Percentiles rank a stretch among this genome's conserved stretches.
Evolutionary conservation across 2,888 invertebrate species (phyloP).

Genomic region (Cosmia trapezina): DNA sequence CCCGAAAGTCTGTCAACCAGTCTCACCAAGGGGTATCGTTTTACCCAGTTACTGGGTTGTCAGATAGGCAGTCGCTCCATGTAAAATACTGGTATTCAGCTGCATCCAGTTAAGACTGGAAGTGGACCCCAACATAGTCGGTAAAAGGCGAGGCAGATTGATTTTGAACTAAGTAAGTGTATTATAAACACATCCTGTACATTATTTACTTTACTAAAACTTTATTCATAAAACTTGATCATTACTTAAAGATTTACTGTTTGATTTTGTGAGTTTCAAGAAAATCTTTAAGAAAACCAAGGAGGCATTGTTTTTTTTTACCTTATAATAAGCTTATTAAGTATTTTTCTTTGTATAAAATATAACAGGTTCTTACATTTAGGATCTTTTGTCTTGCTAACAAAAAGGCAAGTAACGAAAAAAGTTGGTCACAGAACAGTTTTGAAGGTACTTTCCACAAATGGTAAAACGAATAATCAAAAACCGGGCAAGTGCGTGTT

Average conservation of each 20-base stretch:
- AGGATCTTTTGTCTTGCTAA: constrained; percentile 9
- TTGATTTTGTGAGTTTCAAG: constrained; percentile 4
- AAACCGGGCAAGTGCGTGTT: no score
- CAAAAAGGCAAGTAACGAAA: constrained; percentile 2
- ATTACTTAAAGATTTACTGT: constrained; percentile 11
- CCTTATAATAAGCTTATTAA: background rate
- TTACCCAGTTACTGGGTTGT: no score
- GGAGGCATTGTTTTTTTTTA: background rate
- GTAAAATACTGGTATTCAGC: no score
- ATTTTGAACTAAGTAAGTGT: no score
- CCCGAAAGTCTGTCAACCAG: no score
- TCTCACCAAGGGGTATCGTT: no score
- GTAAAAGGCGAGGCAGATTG: no score
- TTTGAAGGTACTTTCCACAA: background rate
- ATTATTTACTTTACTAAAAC: constrained; percentile 13
- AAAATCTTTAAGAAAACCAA: constrained; percentile 5
- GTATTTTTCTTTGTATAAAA: constrained; percentile 20
- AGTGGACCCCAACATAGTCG: no score
- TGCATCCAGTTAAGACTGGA: no score
- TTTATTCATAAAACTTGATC: background rate
- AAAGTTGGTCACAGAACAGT: constrained; percentile 14
- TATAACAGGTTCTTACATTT: constrained; percentile 3
- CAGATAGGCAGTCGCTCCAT: no score
- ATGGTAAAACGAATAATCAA: no score
- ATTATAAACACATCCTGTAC: constrained; percentile 7